Evolutionary conservation across 2,888 invertebrate species (phyloP), one percentile per base, ranked within the genome.

Genomic region (Apotomis capreana): DNA sequence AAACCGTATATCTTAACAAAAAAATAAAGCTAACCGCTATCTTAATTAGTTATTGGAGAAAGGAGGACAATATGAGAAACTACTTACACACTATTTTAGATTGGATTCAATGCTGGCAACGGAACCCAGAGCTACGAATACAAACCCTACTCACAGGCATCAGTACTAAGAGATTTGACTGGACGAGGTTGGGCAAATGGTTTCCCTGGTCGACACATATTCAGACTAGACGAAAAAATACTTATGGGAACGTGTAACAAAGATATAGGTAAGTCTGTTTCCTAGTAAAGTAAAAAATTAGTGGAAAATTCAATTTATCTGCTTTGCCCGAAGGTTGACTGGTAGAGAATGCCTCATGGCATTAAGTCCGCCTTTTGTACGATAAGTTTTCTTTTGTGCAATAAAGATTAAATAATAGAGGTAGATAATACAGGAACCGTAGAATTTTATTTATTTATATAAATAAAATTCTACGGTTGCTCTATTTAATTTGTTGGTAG

Each of bases 21-120:
- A 40, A 5, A 6, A 40, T 40, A 5, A 6, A 40, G 40, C 5
- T 6, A 40, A 40, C 26, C 2, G 26, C 3, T 40, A 6, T 40
- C 5, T 40, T 4, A 40, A 40, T 40, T 40, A 49, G 1, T 49
- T 8, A 49, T 4, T 9, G 6, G 49, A 49, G 40, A 6, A 49
- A 49, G 49, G 49, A 49, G 9, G 40, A 40, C 49, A 49, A 10
- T 49, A 10, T 49, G 10, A 9, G 6, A 6, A 9, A 49, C 9
- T 49, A 49, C 40, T 6, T 49, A 9, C 5, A 44, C 4, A 3
- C 10, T 52, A 15, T 69, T 54, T 58, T 81, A 97, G 97, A 96
- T 98, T 82, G 99, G 99, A 57, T 99, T 99, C 87, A 99, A 99
- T 87, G 99, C 97, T 69, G 99, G 99, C 67, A 98, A 99, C 84